These are phyloP conservation scores for Micrastur ruficollis DNA, from an alignment of 2,797 vertebrate genomes.

Conservation along the genomic window DNA sequence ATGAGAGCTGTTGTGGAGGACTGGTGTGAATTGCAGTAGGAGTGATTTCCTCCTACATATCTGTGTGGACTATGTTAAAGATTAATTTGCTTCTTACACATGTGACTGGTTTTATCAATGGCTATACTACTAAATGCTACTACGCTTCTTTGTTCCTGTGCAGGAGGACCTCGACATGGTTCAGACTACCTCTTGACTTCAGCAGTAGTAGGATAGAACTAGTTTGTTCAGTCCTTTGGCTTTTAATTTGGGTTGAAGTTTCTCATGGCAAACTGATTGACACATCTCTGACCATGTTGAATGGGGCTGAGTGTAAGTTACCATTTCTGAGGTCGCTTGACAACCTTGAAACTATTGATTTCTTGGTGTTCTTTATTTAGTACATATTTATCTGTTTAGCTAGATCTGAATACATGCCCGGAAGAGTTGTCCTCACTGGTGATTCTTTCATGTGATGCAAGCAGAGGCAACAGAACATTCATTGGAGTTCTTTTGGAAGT, in stretches of 20 bases:
- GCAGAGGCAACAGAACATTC: background rate
- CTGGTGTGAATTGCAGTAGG: background rate
- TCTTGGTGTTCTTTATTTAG: background rate
- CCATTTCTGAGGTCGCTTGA: background rate
- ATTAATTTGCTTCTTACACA: background rate
- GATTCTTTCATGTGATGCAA: background rate
- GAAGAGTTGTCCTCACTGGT: background rate
- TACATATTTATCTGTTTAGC: background rate
- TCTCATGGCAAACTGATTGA: background rate
- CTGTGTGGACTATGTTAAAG: background rate
- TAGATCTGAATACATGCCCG: background rate
- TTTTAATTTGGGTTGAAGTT: background rate
- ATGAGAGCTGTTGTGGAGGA: background rate
- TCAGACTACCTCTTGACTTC: background rate
- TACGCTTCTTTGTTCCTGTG: background rate
- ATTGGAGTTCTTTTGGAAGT: background rate
- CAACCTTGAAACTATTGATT: background rate
- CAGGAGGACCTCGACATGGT: background rate
- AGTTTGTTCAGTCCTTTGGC: background rate
- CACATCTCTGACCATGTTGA: background rate
- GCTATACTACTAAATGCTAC: background rate
- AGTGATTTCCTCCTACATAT: background rate
- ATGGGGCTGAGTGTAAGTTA: background rate
- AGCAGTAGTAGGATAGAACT: background rate
- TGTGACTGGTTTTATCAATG: background rate